These are phyloP conservation scores for Amphilophus citrinellus DNA, from an alignment of 2,113 vertebrate genomes.

Conservation along the genomic window DNA sequence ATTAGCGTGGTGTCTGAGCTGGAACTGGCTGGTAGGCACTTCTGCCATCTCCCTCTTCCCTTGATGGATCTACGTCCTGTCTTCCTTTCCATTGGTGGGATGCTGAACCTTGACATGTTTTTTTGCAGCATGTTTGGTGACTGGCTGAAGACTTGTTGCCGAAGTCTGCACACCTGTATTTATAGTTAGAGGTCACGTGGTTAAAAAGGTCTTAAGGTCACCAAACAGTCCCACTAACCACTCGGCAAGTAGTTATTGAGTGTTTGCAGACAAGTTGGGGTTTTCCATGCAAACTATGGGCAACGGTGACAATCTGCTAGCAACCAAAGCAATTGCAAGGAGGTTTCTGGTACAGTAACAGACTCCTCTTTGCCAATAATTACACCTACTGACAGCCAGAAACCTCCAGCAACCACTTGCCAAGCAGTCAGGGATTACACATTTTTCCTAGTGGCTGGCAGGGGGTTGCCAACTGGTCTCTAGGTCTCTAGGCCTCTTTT, in stretches of 20 bases:
- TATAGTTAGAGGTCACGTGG: constrained; percentile 4
- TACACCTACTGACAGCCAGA: not conserved
- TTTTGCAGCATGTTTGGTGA: constrained; percentile 6
- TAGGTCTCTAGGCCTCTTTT: not conserved
- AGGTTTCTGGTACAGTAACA: not conserved
- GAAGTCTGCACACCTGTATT: constrained; percentile 2
- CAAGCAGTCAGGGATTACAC: not conserved
- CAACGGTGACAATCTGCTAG: not conserved
- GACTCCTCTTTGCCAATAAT: not conserved
- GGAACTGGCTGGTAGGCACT: not conserved
- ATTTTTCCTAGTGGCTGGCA: not conserved
- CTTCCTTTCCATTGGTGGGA: constrained; percentile 5
- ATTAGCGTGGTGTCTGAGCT: not conserved
- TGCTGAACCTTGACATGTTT: not conserved
- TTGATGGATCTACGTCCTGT: constrained; percentile 9
- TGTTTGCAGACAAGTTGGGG: not conserved
- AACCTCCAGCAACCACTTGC: not conserved
- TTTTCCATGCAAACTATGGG: not conserved
- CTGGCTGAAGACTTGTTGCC: constrained; percentile 10
- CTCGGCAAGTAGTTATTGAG: not conserved
- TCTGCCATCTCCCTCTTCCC: not conserved
- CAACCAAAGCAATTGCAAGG: not conserved
- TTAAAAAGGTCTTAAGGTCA: not conserved
- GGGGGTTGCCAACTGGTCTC: not conserved
- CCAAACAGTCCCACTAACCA: not conserved